Conservation (phyloP, 2,888 invertebrate species). For the Craniophora ligustri region DNA sequence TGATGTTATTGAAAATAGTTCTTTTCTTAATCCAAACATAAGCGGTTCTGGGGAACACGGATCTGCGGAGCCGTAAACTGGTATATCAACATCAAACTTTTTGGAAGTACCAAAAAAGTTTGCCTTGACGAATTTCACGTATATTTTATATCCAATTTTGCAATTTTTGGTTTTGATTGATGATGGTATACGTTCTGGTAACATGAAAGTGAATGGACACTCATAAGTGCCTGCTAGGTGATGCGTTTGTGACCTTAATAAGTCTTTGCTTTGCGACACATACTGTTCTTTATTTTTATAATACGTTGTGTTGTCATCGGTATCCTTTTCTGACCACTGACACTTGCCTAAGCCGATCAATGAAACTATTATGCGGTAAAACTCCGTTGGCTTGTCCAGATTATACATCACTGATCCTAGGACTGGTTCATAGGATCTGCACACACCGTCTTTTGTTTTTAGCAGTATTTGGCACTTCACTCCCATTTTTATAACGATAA, state of each 20-base stretch:
- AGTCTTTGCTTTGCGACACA: constrained; percentile 19
- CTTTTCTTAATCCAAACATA: constrained; percentile 11
- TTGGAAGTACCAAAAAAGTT: constrained; percentile 1
- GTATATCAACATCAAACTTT: constrained; percentile 12
- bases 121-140: constrained; percentile 14
- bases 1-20: constrained; percentile 1
- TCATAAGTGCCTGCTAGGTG: constrained; percentile 21
- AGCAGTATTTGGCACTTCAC: constrained; percentile 52
- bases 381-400: constrained; percentile 49
- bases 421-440: constrained; percentile 46
- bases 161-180: constrained; percentile 15
- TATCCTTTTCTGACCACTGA: constrained; percentile 33
- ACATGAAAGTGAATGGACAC: constrained; percentile 19
- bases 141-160: constrained; percentile 29
- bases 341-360: constrained; percentile 53
- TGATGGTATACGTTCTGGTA: constrained; percentile 36
- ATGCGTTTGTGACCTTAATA: constrained; percentile 16
- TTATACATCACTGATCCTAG: constrained; percentile 52
- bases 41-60: constrained; percentile 12
- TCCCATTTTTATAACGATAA: constrained; percentile 34
- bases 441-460: constrained; percentile 40
- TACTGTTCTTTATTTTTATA: constrained; percentile 44
- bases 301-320: not conserved
- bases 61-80: constrained; percentile 18
- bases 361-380: constrained; percentile 40